Conservation (phyloP, 1,140 invertebrate genomes). For the Patella vulgata region DNA sequence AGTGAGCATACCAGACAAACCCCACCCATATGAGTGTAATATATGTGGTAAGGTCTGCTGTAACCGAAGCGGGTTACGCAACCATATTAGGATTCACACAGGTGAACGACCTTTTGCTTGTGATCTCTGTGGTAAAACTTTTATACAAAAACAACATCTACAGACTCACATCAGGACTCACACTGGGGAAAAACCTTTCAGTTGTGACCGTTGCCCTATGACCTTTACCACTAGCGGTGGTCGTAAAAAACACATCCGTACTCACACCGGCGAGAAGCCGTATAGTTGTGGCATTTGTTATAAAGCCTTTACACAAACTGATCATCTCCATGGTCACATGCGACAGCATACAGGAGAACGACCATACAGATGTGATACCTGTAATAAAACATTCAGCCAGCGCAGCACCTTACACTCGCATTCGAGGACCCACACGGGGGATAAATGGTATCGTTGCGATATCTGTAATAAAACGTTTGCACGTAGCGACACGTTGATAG, state of each 20-base stretch:
- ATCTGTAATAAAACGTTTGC: conserved; percentile 22
- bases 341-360: background rate
- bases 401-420: background rate
- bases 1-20: too few relatives aligned
- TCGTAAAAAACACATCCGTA: background rate
- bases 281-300: conserved; percentile 10
- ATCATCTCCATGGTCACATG: conserved; percentile 11
- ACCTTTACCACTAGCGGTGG: background rate
- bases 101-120: conserved; percentile 5
- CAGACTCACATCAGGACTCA: conserved; percentile 13
- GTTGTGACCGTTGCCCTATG: background rate
- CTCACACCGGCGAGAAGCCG: conserved; percentile 4
- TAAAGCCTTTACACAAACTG: conserved; percentile 11
- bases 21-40: conserved; percentile 15
- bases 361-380: conserved; percentile 3
- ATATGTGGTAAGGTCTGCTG: conserved; percentile 4
- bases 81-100: conserved; percentile 8
- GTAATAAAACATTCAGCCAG: background rate
- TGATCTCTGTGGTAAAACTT: conserved; percentile 6
- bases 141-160: conserved; percentile 3
- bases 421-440: conserved; percentile 18
- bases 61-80: background rate
- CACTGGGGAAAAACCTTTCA: conserved; percentile 10
- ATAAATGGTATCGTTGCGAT: conserved; percentile 27
- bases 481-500: conserved; percentile 8